A percentile compares a stretch with the other conserved stretches of the same genome.
phyloP scores from a whole-genome alignment of 2,113 vertebrate genomes.

The Rhabdomys dilectus region DNA sequence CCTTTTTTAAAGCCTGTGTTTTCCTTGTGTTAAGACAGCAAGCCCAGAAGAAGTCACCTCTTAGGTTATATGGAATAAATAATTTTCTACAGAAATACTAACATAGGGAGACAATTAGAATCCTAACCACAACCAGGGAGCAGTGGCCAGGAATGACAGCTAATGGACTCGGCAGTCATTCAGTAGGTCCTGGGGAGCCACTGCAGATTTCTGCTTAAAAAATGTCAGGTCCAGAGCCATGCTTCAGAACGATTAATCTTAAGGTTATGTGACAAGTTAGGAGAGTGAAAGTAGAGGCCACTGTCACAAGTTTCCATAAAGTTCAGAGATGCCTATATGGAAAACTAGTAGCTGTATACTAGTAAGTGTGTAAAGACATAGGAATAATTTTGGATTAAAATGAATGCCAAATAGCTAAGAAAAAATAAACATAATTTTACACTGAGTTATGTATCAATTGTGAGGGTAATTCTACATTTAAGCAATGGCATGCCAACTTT shows the following conservation, averaged over 20 bases:
- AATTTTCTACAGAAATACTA: conserved; percentile 1
- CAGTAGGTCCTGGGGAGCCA: not conserved
- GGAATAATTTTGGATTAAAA: conserved; percentile 25
- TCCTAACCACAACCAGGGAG: not conserved
- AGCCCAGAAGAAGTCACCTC: not conserved
- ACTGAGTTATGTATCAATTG: not conserved
- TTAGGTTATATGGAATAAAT: not conserved
- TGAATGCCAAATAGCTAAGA: not conserved
- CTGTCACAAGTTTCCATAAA: not conserved
- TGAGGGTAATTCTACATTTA: not conserved
- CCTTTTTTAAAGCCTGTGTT: not conserved
- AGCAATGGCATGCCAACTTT: not conserved
- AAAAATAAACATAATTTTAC: not conserved
- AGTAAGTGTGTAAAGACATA: not conserved
- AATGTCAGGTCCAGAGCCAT: not conserved
- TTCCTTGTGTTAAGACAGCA: not conserved
- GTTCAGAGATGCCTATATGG: not conserved
- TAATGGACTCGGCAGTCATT: not conserved
- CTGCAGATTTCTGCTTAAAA: not conserved
- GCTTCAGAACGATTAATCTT: not conserved
- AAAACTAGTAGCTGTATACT: not conserved
- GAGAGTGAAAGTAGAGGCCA: not conserved
- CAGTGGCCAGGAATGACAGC: not conserved
- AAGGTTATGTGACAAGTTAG: not conserved
- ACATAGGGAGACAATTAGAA: not conserved